Evolutionary conservation across 1,140 invertebrate genomes (phyloP), one percentile per base, ranked within the genome.

Genomic region (Macrotrachela quadricornifera): DNA sequence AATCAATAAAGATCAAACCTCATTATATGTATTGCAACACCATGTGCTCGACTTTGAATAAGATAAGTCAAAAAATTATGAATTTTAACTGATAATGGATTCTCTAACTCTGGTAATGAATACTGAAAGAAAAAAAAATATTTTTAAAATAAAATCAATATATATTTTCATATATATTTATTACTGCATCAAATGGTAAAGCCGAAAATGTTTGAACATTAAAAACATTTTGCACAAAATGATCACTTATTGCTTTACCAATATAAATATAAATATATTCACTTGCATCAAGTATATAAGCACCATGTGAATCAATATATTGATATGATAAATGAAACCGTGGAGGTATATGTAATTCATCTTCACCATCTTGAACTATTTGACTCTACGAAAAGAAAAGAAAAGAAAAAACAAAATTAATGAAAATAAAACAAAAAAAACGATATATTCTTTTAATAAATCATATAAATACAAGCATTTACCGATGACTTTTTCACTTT

Each of bases 261-360:
- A 97, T 76, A 62, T 88, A 86, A 15, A 99, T 68, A 48, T 81
- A 78, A 65, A 97, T 81, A 48, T 75, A 73, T 46, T 81, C 78
- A 8, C 83, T 83, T 47, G 79, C 76, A 66, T 97, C 91, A 66
- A 97, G 71, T 1, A 99, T 69, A 65, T 91, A 97, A 15, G 82
- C 82, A 12, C 90, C 91, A 58, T 79, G 79, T 10, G 80, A 77
- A 63, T 88, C 84, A 50, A 99, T 68, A 56, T 77, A 73, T 56
- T 79, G 79, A 41, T 76, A 77, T 10, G 77, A 75, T 30, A 81
- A 62, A 56, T 79, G 77, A 9, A 80, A 60, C 45, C 71, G 59
- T 13, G 69, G 68, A 39, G 76, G 72, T 42, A 37, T 21, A 30
- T 30, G 8, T 8, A 30, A 30, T 30, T 30, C 21, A 30, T 30